Percentiles rank a stretch among this genome's conserved stretches.
Evolutionary conservation across 1,140 invertebrate species (phyloP).

Genomic region (Zaprionus gabonicus): DNA sequence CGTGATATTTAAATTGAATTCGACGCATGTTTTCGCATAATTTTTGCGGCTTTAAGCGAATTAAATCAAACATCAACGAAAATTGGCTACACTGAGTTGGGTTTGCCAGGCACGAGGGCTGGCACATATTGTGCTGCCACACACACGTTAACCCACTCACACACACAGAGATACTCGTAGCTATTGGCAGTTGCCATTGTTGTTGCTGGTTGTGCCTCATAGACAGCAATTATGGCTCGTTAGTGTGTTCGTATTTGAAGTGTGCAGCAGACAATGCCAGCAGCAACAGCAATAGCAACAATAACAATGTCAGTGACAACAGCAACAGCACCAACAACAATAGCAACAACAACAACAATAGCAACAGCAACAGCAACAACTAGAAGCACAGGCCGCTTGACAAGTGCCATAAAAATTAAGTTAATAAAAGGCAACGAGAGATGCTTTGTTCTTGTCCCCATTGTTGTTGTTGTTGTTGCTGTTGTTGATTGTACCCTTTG

Average conservation of each 20-base stretch:
- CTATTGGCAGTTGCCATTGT: slow-evolving; percentile 52
- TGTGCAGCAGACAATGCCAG: slow-evolving; percentile 69
- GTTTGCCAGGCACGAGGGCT: neutral
- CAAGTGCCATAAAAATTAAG: slow-evolving; percentile 83
- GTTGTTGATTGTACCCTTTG: slow-evolving; percentile 60
- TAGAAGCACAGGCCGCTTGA: slow-evolving; percentile 52
- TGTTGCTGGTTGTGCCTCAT: slow-evolving; percentile 58
- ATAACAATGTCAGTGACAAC: slow-evolving; percentile 29
- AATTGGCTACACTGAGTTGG: slow-evolving; percentile 40
- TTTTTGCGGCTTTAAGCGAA: slow-evolving; percentile 60
- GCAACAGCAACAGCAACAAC: slow-evolving; percentile 55
- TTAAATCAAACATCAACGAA: slow-evolving; percentile 67
- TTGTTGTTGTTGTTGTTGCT: slow-evolving; percentile 16
- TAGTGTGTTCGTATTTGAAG: slow-evolving; percentile 80
- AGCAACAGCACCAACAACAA: slow-evolving; percentile 32
- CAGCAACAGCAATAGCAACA: slow-evolving; percentile 21
- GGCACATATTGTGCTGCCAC: slow-evolving; percentile 23
- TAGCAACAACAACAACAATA: slow-evolving; percentile 60
- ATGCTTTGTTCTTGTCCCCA: slow-evolving; percentile 64
- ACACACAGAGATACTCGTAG: slow-evolving; percentile 27
- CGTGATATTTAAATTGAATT: slow-evolving; percentile 25
- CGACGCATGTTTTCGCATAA: slow-evolving; percentile 57
- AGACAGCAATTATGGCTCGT: slow-evolving; percentile 82
- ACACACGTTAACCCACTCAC: neutral
- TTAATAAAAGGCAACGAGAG: slow-evolving; percentile 80